These are phyloP conservation scores for Strongylocentrotus purpuratus DNA, from an alignment of 35 echinoderm and acorn worm species.

Conservation along the genomic window DNA sequence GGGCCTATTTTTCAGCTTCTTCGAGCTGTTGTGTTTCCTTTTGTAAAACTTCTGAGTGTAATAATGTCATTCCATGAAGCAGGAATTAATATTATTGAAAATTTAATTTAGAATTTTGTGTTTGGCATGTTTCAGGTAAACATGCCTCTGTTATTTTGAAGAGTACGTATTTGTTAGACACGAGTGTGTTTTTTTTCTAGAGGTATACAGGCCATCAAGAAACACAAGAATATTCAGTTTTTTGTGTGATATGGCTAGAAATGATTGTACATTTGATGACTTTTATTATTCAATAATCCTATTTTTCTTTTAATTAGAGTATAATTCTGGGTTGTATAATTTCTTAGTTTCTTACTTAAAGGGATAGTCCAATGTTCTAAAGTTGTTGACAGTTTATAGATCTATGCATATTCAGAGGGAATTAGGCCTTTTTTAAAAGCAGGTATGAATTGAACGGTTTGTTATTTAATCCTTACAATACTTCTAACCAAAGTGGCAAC, in stretches of 20 bases:
- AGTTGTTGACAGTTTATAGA: background rate
- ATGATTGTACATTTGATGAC: conserved; percentile 4
- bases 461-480: too few species aligned
- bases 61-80: background rate
- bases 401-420: background rate
- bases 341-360: background rate
- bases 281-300: background rate
- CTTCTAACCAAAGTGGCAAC: too few species aligned
- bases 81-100: conserved; percentile 9
- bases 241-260: background rate
- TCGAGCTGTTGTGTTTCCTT: background rate
- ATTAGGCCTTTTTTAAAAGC: background rate
- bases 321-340: background rate
- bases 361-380: background rate
- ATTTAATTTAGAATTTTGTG: background rate
- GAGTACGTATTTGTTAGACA: background rate
- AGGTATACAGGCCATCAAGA: background rate
- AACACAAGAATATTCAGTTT: background rate
- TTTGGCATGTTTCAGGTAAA: conserved; percentile 30
- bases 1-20: background rate
- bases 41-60: background rate
- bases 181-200: background rate
- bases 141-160: background rate
- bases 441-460: too few species aligned
- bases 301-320: background rate